phyloP scores from a whole-genome alignment of 2,113 vertebrate genomes.

The Platysteira castanea region DNA sequence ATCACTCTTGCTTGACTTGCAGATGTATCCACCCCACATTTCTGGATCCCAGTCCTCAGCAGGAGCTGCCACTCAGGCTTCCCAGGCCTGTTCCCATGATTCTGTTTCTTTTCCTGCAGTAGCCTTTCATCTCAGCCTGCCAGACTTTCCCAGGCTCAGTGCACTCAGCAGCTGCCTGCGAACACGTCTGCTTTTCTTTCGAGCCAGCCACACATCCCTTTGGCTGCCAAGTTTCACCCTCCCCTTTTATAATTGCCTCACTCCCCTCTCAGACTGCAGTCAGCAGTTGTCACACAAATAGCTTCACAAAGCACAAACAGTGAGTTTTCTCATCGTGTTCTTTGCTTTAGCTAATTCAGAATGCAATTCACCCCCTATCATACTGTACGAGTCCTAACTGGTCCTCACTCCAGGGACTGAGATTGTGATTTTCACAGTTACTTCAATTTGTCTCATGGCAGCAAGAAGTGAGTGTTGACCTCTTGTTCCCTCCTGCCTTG shows the following conservation, averaged over 20 bases:
- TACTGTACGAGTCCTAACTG: fast-evolving
- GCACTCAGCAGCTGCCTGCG: neutral
- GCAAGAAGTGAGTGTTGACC: neutral
- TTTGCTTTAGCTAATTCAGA: neutral
- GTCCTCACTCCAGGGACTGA: neutral
- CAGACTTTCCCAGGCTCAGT: neutral
- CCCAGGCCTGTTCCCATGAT: fast-evolving
- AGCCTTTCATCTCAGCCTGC: neutral
- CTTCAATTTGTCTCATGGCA: neutral
- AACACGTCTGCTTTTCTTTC: neutral
- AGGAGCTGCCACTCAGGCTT: neutral
- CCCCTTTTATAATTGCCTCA: neutral
- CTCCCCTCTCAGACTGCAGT: neutral
- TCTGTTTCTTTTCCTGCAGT: neutral
- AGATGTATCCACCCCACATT: neutral
- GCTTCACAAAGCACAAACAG: neutral
- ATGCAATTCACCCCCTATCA: neutral
- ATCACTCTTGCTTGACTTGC: neutral
- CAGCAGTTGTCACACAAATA: neutral
- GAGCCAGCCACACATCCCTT: neutral
- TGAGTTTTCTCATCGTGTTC: neutral
- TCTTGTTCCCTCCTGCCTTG: neutral
- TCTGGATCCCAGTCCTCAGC: neutral
- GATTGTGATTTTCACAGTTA: neutral
- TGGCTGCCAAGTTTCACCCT: neutral